These are phyloP conservation scores for Distichodus sexfasciatus DNA, from an alignment of 2,797 vertebrate genomes.

Conservation along the genomic window DNA sequence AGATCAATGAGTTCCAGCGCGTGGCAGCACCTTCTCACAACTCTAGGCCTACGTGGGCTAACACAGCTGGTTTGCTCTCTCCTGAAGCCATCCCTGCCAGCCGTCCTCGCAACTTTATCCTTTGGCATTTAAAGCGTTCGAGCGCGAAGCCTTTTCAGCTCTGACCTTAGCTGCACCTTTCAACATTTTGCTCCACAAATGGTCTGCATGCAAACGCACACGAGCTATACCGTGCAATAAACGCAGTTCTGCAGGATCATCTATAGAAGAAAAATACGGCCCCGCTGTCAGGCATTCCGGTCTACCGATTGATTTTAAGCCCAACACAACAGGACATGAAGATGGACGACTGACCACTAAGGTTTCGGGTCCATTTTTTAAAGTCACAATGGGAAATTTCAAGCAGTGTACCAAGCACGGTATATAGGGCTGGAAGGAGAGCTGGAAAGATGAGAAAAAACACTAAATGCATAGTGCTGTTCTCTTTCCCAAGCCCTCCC, in stretches of 20 bases:
- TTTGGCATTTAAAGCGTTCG: constrained; percentile 12
- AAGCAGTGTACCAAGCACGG: not conserved
- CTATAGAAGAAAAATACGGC: not conserved
- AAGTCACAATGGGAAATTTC: not conserved
- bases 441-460: not conserved
- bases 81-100: constrained; percentile 12
- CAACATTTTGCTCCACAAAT: not conserved
- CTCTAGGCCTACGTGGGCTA: not conserved
- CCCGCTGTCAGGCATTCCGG: not conserved
- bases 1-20: constrained; percentile 4
- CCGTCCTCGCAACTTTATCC: constrained; percentile 1
- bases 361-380: not conserved
- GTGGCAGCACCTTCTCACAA: constrained; percentile 5
- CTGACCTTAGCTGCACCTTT: not conserved
- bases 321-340: not conserved
- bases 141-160: constrained; percentile 1
- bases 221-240: not conserved
- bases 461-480: constrained; percentile 31
- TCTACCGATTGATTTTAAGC: not conserved
- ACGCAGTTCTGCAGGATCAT: not conserved
- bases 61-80: constrained; percentile 20
- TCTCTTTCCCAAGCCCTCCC: constrained; percentile 70
- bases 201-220: not conserved
- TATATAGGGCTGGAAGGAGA: not conserved
- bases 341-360: not conserved